These are phyloP conservation scores for Astyanax mexicanus DNA, from an alignment of 2,797 vertebrate genomes.

Conservation along the genomic window DNA sequence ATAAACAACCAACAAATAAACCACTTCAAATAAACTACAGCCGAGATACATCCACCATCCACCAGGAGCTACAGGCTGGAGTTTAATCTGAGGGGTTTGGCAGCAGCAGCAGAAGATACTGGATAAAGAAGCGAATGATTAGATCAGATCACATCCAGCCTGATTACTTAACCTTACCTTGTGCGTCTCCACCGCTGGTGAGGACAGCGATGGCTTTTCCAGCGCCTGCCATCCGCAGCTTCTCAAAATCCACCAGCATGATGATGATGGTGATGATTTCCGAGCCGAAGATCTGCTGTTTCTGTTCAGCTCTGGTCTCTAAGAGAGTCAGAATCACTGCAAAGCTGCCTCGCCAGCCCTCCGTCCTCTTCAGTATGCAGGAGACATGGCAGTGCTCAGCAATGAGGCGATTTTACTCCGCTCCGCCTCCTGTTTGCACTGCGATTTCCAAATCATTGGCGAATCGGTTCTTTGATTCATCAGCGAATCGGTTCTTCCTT, in stretches of 20 bases:
- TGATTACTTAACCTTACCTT: constrained; percentile 81
- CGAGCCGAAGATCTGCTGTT: neutral
- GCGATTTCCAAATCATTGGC: neutral
- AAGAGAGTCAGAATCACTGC: neutral
- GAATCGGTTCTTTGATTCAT: neutral
- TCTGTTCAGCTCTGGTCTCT: neutral
- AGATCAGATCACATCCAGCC: neutral
- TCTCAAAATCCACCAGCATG: constrained; percentile 83
- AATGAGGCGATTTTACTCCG: neutral
- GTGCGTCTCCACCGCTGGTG: constrained; percentile 95
- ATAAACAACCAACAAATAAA: neutral
- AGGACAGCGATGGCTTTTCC: constrained; percentile 91
- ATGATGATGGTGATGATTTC: neutral
- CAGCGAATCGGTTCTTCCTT: neutral
- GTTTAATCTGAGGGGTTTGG: neutral
- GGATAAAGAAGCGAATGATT: neutral
- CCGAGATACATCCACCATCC: no score
- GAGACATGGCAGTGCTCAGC: neutral
- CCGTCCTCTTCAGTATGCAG: constrained; percentile 7
- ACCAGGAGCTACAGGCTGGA: no score
- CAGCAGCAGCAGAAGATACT: neutral
- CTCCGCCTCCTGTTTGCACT: constrained; percentile 32
- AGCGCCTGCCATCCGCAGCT: constrained; percentile 87
- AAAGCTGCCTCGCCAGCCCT: no score
- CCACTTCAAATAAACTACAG: neutral